Conservation (phyloP, 2,888 invertebrate species). For the Melinaea marsaeus region DNA sequence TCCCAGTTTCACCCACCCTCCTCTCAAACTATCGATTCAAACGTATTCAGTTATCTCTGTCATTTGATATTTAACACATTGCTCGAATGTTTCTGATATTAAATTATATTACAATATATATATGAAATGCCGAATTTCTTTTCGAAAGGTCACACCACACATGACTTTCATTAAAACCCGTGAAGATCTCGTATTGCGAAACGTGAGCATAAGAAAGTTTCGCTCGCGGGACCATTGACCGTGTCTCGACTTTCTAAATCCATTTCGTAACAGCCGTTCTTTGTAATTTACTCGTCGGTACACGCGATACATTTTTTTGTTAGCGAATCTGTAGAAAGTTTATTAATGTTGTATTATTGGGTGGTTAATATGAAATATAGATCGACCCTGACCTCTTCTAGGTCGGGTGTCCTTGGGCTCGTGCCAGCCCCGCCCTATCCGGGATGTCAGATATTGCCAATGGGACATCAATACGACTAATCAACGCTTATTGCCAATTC, state of each 20-base stretch:
- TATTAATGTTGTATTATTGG: not conserved
- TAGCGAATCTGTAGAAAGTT: conserved; percentile 67
- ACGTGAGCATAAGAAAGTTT: conserved; percentile 61
- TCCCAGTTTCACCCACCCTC: conserved; percentile 23
- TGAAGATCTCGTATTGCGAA: conserved; percentile 36
- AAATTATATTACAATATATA: not conserved
- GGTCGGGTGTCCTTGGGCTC: conserved; percentile 67
- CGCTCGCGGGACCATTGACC: conserved; percentile 72
- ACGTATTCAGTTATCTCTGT: conserved; percentile 11
- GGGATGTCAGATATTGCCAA: conserved; percentile 55
- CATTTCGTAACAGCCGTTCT: conserved; percentile 69
- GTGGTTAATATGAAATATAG: conserved; percentile 14
- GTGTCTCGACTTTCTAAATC: conserved; percentile 74
- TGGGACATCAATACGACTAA: conserved; percentile 39
- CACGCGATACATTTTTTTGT: conserved; percentile 67
- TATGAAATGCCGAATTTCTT: conserved; percentile 13
- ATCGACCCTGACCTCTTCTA: conserved; percentile 67
- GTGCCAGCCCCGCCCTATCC: conserved; percentile 51
- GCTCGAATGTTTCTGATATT: conserved; percentile 23
- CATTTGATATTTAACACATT: conserved; percentile 32
- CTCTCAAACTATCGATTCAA: conserved; percentile 21
- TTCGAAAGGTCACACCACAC: conserved; percentile 23
- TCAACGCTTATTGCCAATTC: conserved; percentile 34
- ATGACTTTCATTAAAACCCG: conserved; percentile 48
- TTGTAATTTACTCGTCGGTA: conserved; percentile 66